phyloP scores from a whole-genome alignment of 2,888 invertebrate genomes.

The Acleris cristana region DNA sequence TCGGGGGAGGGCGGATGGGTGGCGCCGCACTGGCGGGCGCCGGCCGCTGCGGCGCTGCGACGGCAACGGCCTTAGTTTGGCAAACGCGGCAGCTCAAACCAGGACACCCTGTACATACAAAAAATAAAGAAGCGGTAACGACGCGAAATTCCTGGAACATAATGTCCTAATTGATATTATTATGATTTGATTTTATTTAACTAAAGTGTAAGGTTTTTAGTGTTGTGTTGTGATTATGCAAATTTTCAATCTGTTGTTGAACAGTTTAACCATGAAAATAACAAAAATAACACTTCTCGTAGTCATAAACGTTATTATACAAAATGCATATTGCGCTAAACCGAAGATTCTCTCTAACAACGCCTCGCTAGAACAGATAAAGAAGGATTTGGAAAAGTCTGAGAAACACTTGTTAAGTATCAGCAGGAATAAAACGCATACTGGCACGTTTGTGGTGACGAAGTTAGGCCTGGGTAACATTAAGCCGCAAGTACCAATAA shows the following conservation, averaged over 20 bases:
- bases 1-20: constrained; percentile 40
- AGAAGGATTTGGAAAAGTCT: constrained; percentile 62
- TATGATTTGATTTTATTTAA: no score
- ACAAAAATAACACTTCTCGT: neutral
- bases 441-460: constrained; percentile 58
- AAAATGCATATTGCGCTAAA: constrained; percentile 19
- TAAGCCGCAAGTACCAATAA: constrained; percentile 45
- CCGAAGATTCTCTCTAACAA: constrained; percentile 12
- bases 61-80: constrained; percentile 2
- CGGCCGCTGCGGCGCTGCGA: constrained; percentile 22
- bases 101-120: constrained; percentile 5
- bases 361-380: constrained; percentile 52
- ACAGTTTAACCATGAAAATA: constrained; percentile 17
- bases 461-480: constrained; percentile 58
- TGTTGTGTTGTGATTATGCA: no score
- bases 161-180: no score
- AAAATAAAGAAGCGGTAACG: no score
- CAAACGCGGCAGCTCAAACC: constrained; percentile 1
- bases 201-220: no score
- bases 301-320: constrained; percentile 1
- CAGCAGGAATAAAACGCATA: constrained; percentile 59
- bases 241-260: no score
- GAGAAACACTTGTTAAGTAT: constrained; percentile 54
- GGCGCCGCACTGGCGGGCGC: constrained; percentile 48
- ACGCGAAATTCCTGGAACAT: no score